Evolutionary conservation across 2,888 invertebrate species (phyloP), one percentile per base, ranked within the genome.

Genomic region (Morpho deidamia): DNA sequence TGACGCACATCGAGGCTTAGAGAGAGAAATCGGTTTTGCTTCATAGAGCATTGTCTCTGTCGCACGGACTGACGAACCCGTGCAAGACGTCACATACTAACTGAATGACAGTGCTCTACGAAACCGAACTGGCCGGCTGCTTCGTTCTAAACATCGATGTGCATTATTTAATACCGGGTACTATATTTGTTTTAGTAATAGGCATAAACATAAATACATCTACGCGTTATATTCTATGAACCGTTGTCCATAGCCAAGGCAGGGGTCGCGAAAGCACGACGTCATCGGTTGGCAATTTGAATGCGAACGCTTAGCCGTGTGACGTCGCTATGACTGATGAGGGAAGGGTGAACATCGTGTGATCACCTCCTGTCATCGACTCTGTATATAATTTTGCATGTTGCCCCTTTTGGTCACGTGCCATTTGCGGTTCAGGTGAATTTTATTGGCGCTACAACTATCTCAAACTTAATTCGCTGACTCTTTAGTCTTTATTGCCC

Each of bases 281-380:
- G 89, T 89, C 89, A 89, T 88, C 83, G 81, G 78, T 74, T 76
- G 78, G 84, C 83, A 89, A 89, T 89, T 89, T 89, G 89, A 89
- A 88, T 89, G 83, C 74, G 87, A 82, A 81, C 88, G 86, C 87
- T 87, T 86, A 84, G 86, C 82, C 79, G 78, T 74, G 73, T 81
- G 83, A 82, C 82, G 79, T 75, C 71, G 78, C 71, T 71, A 86
- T 88, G 88, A 88, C 87, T 86, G 89, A 89, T 89, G 89, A 85
- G 84, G 75, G 78, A 87, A 86, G 87, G 86, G 85, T 85, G 81
- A 85, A 82, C 80, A 83, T 81, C 78, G 78, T 68, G 74, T 75
- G 83, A 84, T 82, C 82, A 72, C 73, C 69, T 73, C 78, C 75
- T 79, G 83, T 83, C 85, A 83, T 76, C 75, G 66, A 65, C 76